A percentile compares a stretch with the other conserved stretches of the same genome.
These are phyloP conservation scores for Pogoniulus pusillus DNA, from an alignment of 2,797 vertebrate genomes.

Conservation along the genomic window DNA sequence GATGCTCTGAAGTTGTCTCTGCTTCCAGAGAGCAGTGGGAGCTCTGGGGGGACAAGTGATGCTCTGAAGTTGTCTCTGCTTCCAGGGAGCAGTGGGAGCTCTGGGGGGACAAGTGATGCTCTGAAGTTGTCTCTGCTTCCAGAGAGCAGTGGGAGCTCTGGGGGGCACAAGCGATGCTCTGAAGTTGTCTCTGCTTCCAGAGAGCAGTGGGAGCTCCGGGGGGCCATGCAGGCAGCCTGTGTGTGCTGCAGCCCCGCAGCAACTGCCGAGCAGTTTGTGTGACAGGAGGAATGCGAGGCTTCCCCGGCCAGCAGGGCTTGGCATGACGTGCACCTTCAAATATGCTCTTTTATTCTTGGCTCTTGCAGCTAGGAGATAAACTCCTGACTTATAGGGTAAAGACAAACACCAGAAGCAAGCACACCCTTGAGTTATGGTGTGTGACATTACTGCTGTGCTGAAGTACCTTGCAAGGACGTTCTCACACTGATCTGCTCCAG, in stretches of 20 bases:
- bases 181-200: rapidly evolving
- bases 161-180: too few relatives aligned
- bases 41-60: rapidly evolving
- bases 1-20: neutral
- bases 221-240: rapidly evolving
- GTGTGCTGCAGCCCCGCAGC: neutral
- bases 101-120: rapidly evolving
- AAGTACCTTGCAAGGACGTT: neutral
- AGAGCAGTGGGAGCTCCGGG: neutral
- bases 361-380: neutral
- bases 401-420: slow-evolving; percentile 21
- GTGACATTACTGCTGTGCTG: neutral
- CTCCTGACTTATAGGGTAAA: neutral
- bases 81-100: rapidly evolving
- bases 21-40: rapidly evolving
- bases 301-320: neutral
- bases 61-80: neutral
- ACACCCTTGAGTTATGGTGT: neutral
- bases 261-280: neutral
- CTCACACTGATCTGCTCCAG: neutral
- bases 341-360: neutral
- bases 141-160: neutral
- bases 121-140: rapidly evolving
- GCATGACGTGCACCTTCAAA: neutral
- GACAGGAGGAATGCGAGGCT: neutral